These are phyloP conservation scores for Lordiphosa collinella DNA, from an alignment of 1,140 invertebrate genomes.

Conservation along the genomic window DNA sequence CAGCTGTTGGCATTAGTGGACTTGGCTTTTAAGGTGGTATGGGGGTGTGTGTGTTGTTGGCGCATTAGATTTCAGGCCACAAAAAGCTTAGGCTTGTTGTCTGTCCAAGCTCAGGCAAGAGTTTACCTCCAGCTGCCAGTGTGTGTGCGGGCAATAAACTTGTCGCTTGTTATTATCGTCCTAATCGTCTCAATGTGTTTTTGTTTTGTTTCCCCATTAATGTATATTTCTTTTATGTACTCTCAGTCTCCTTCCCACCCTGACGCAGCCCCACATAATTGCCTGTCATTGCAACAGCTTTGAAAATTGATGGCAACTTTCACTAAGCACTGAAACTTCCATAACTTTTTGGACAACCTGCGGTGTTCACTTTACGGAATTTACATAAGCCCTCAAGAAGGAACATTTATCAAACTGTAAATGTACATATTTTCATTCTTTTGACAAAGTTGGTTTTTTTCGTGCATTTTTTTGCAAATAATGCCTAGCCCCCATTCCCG, in stretches of 20 bases:
- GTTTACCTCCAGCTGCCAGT: conserved; percentile 42
- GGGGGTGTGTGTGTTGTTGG: conserved; percentile 43
- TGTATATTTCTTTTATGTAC: conserved; percentile 40
- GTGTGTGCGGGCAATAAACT: conserved; percentile 67
- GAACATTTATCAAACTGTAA: conserved; percentile 62
- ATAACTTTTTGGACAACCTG: conserved; percentile 30
- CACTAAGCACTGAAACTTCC: conserved; percentile 31
- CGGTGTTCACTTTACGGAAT: conserved; percentile 35
- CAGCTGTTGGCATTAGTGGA: conserved; percentile 76
- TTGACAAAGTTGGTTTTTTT: conserved; percentile 41
- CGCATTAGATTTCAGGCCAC: conserved; percentile 72
- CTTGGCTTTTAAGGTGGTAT: conserved; percentile 67
- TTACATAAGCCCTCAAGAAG: conserved; percentile 31
- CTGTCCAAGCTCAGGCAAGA: conserved; percentile 22
- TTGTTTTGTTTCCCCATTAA: conserved; percentile 38
- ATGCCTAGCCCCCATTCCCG: not conserved
- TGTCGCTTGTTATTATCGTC: conserved; percentile 77
- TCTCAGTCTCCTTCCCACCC: conserved; percentile 13
- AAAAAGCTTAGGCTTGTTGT: conserved; percentile 63
- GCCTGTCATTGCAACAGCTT: conserved; percentile 69
- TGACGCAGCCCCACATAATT: conserved; percentile 45
- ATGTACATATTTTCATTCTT: conserved; percentile 45
- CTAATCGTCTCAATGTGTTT: conserved; percentile 67
- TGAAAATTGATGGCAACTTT: conserved; percentile 57
- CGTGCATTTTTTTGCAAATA: not conserved